These are phyloP conservation scores for Amblyopsis rosae DNA, from an alignment of 2,113 vertebrate species.

Conservation along the genomic window DNA sequence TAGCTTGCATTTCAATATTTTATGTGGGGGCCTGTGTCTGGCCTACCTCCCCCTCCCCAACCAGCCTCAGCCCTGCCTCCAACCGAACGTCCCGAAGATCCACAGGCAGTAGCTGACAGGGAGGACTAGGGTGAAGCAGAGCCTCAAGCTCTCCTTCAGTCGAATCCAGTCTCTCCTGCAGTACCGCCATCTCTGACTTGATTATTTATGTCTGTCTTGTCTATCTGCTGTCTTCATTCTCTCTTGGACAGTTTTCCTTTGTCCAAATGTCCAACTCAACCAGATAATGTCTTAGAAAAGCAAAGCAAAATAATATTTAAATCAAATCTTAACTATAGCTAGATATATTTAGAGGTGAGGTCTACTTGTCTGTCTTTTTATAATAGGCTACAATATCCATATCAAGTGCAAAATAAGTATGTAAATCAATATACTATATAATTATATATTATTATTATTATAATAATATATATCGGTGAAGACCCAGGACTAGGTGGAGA, in stretches of 20 bases:
- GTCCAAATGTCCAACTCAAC: constrained; percentile 15
- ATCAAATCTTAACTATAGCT: constrained; percentile 28
- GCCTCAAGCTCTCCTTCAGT: constrained; percentile 46
- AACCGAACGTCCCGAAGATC: constrained; percentile 53
- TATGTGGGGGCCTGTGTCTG: constrained; percentile 31
- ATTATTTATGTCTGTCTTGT: constrained; percentile 44
- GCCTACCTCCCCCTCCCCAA: not conserved
- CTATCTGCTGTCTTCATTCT: constrained; percentile 24
- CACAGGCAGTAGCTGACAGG: constrained; percentile 47
- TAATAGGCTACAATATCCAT: not conserved
- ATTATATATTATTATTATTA: no score
- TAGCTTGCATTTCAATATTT: constrained; percentile 66
- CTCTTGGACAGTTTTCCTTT: not conserved
- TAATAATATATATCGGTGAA: no score
- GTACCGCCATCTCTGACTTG: constrained; percentile 24
- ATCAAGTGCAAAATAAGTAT: constrained; percentile 7
- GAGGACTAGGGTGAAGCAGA: constrained; percentile 53
- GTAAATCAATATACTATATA: no score
- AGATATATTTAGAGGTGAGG: not conserved
- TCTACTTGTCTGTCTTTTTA: not conserved
- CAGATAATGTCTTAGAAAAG: not conserved
- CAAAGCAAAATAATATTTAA: not conserved
- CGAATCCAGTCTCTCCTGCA: constrained; percentile 46
- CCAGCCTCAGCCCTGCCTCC: constrained; percentile 21
- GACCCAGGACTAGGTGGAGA: no score